Percentiles rank a stretch among this genome's conserved stretches.
Conservation (phyloP, 2,888 invertebrate genomes). For the Macropis europaea region DNA sequence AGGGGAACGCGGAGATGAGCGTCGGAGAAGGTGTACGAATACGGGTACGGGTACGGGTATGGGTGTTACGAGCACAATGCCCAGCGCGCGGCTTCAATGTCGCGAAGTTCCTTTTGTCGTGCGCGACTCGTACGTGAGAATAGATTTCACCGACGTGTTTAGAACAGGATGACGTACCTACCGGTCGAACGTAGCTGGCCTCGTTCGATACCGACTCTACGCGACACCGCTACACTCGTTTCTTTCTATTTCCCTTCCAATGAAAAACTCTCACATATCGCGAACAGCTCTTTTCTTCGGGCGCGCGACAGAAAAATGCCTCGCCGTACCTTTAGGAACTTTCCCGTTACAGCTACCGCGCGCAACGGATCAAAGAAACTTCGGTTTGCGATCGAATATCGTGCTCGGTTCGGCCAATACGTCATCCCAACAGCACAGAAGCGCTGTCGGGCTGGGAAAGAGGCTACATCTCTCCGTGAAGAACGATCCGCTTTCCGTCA, state of each 20-base stretch:
- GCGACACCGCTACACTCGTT: neutral
- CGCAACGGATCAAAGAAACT: too few species aligned
- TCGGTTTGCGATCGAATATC: too few species aligned
- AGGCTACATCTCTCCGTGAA: too few species aligned
- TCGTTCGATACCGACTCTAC: slow-evolving; percentile 12
- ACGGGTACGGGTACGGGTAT: neutral
- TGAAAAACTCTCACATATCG: neutral
- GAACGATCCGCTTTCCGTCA: too few species aligned
- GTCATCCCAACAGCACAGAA: too few species aligned
- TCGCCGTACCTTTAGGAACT: too few species aligned
- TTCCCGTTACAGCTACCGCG: too few species aligned
- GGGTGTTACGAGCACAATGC: neutral
- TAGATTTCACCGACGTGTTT: slow-evolving; percentile 50
- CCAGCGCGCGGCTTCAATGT: slow-evolving; percentile 34
- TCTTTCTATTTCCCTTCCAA: neutral
- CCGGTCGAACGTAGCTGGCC: slow-evolving; percentile 22
- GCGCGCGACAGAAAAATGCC: too few species aligned
- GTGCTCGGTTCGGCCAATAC: too few species aligned
- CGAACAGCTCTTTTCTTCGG: neutral
- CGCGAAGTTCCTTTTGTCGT: slow-evolving; percentile 26
- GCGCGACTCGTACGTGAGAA: slow-evolving; percentile 33
- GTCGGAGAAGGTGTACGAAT: neutral
- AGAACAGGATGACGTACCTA: slow-evolving; percentile 40
- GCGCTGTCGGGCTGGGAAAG: too few species aligned
- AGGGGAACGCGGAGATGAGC: neutral